Base-by-base conservation (phyloP, 30 jellyfish, hydroid and myxozoan species). In the Aurelia sp. region DNA sequence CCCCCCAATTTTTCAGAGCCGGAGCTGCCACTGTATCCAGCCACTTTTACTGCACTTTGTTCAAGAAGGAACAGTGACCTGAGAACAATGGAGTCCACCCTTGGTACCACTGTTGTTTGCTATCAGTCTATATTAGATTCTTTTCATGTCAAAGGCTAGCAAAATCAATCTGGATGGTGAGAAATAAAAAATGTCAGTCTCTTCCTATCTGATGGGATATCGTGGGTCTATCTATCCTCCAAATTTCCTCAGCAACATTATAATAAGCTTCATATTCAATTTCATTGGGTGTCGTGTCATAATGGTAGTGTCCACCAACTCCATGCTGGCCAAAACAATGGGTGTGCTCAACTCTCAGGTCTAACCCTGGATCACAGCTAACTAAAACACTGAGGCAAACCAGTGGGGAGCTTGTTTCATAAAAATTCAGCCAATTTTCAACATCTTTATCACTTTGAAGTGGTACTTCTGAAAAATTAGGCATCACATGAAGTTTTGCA, bases 251-350 rank as follows among this genome's bases (percentile, higher is more conserved):
- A 4, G 98, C 98, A 31, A 93, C 31, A 31, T 62, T 73, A 75
- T 80, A 93, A 84, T 74, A 87, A 16, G 92, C 98, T 81, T 93
- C 98, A 53, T 93, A 93, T 65, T 87, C 93, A 63, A 93, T 84
- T 13, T 81, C 96, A 0, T 81, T 88, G 3, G 98, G 98, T 11
- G 98, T 87, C 15, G 98, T 93, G 55, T 93, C 98, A 75, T 87
- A 76, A 88, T 93, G 98, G 62, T 93, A 93, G 66, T 93, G 98
- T 7, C 98, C 98, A 19, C 98, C 98, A 18, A 87, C 97, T n/a
- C 96, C 96, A 88, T 93, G 97, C 30, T 87, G 44, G 48, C 97
- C 88, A 71, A 93, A 93, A 79, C 98, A 93, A 78, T 93, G 98
- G n/a, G 98, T 93, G 74, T 93, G 98, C 21, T 93, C 98, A n/a